Conservation (phyloP, 2,113 vertebrate genomes). For the Aphyosemion australe region DNA sequence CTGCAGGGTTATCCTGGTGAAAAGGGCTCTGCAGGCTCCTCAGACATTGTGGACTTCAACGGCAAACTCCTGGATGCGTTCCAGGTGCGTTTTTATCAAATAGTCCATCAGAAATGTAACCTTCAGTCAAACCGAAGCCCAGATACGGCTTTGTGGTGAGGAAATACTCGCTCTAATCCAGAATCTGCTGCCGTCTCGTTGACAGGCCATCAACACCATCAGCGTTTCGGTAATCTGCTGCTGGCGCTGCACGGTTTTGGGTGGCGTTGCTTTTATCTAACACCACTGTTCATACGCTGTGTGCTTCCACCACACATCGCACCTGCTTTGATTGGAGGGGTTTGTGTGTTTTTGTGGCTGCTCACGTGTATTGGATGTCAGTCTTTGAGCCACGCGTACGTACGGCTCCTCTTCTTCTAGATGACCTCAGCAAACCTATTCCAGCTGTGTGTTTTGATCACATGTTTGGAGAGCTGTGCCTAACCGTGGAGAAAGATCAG, state of each 20-base stretch:
- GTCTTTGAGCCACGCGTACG: slow-evolving; percentile 23
- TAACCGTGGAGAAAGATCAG: slow-evolving; percentile 50
- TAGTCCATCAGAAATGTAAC: not conserved
- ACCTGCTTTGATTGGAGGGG: slow-evolving; percentile 19
- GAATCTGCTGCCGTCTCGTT: slow-evolving; percentile 29
- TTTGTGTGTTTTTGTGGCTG: slow-evolving; percentile 25
- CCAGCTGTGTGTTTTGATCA: slow-evolving; percentile 54
- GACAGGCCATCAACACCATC: slow-evolving; percentile 82
- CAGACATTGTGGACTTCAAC: slow-evolving; percentile 89
- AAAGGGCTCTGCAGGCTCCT: slow-evolving; percentile 85
- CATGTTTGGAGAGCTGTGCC: slow-evolving; percentile 12
- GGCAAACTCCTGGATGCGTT: slow-evolving; percentile 90
- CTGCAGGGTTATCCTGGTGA: slow-evolving; percentile 86
- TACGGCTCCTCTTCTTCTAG: slow-evolving; percentile 27
- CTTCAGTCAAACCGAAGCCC: slow-evolving; percentile 1
- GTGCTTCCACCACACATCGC: slow-evolving; percentile 14
- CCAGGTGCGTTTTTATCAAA: slow-evolving; percentile 77
- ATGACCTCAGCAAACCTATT: slow-evolving; percentile 38
- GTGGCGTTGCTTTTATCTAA: slow-evolving; percentile 41
- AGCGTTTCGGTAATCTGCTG: slow-evolving; percentile 79
- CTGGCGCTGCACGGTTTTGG: slow-evolving; percentile 67
- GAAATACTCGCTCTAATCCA: not conserved
- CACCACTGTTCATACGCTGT: not conserved
- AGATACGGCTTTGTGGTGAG: not conserved
- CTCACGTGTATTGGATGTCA: slow-evolving; percentile 45